These are phyloP conservation scores for Laspeyria flexula DNA, from an alignment of 2,888 invertebrate genomes.

Conservation along the genomic window DNA sequence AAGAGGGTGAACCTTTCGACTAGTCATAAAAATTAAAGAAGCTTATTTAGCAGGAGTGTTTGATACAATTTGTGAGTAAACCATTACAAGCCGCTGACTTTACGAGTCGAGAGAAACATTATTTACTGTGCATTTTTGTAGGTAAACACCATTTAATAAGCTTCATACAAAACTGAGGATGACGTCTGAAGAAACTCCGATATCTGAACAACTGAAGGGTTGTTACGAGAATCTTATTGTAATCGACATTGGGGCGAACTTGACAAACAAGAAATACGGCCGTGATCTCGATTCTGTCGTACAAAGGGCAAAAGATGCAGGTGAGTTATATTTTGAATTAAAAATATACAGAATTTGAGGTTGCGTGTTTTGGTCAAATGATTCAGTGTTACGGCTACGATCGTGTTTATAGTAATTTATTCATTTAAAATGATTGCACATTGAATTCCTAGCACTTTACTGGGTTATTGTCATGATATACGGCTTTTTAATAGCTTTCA, in stretches of 20 bases:
- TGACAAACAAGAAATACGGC: conserved; percentile 97
- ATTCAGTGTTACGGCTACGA: conserved; percentile 41
- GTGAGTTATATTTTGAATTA: conserved; percentile 71
- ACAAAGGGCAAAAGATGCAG: conserved; percentile 96
- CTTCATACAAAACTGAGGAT: conserved; percentile 78
- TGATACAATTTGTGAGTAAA: conserved; percentile 82
- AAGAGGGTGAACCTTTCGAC: conserved; percentile 73
- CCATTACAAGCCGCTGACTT: conserved; percentile 2
- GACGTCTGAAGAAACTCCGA: conserved; percentile 83
- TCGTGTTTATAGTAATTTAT: conserved; percentile 53
- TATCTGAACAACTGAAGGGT: conserved; percentile 88
- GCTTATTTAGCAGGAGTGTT: conserved; percentile 85
- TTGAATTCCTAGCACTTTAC: conserved; percentile 43
- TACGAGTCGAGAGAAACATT: conserved; percentile 14
- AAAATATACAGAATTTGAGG: conserved; percentile 35
- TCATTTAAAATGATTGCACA: conserved; percentile 50
- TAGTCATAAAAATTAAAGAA: conserved; percentile 76
- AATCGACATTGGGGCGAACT: conserved; percentile 96
- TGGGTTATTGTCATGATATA: conserved; percentile 41
- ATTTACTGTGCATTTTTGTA: conserved; percentile 47
- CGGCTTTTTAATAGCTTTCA: conserved; percentile 19
- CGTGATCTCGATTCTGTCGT: conserved; percentile 96
- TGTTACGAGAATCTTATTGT: conserved; percentile 97
- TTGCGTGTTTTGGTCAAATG: conserved; percentile 51
- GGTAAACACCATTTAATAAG: conserved; percentile 84